A percentile compares a stretch with the other conserved stretches of the same genome.
Evolutionary conservation across 2,888 invertebrate species (phyloP).

Genomic region (Apeira syringaria): DNA sequence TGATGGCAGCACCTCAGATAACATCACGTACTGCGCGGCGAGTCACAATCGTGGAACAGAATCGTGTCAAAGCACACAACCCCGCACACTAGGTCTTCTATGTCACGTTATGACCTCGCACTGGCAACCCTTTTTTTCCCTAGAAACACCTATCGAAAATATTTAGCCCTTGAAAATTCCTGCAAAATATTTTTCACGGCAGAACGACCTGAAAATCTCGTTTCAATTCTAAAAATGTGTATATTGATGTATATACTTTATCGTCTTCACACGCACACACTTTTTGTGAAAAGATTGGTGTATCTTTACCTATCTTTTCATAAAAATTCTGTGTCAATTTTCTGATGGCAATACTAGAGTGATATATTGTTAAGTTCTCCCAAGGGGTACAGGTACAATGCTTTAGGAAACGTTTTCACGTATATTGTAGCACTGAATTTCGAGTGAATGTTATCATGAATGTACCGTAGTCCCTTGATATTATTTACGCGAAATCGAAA

Average conservation of each 20-base stretch:
- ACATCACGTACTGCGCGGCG: not conserved
- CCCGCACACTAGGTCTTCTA: not conserved
- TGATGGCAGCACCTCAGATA: not conserved
- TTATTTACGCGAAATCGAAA: too few relatives aligned
- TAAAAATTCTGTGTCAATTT: conserved; percentile 9
- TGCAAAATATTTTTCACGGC: not conserved
- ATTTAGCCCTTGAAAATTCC: not conserved
- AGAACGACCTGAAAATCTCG: not conserved
- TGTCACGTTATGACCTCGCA: not conserved
- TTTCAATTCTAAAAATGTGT: not conserved
- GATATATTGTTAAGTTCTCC: conserved; percentile 37
- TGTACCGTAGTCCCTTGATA: too few relatives aligned
- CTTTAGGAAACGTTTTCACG: conserved; percentile 29
- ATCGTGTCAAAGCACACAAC: not conserved
- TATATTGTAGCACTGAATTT: conserved; percentile 31
- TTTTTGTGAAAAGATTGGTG: too few relatives aligned
- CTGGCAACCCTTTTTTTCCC: conserved; percentile 3
- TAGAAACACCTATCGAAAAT: conserved; percentile 1
- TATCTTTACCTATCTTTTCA: not conserved
- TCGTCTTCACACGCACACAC: too few relatives aligned
- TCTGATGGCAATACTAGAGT: conserved; percentile 18
- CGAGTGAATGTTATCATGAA: conserved; percentile 26
- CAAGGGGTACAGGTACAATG: conserved; percentile 18
- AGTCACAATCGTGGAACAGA: too few relatives aligned
- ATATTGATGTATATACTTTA: not conserved